Evolutionary conservation across 2,113 vertebrate species (phyloP), one percentile per base, ranked within the genome.

Genomic region (Melanotaenia duboulayi): DNA sequence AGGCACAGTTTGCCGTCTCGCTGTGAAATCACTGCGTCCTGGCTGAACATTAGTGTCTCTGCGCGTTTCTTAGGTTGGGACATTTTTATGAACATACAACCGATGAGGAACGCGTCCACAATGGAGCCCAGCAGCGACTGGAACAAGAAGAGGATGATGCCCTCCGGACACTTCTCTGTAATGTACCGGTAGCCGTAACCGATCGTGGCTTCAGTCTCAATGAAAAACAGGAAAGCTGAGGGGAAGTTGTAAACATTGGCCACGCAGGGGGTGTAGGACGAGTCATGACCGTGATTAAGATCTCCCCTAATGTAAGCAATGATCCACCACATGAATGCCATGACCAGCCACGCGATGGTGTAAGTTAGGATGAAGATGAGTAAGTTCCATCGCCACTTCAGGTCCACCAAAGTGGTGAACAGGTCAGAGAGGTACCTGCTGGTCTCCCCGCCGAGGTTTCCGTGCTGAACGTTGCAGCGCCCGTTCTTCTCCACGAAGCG

Each of bases 81-180:
- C 96, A 96, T 96, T 87, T 96, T 96, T 42, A 96, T 96, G 91
- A 96, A 96, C 95, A 96, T 96, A 87, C 96, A 97, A 57, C 96
- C 96, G 63, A 97, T 96, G 80, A 96, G 95, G 69, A 97, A 97
- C 0, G 95, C 96, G 61, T 97, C 96, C 56, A 97, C 96, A 10
- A 96, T 95, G 80, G 96, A 97, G 67, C 96, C 96, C 78, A 97
- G 83, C 50, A 97, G 85, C 1, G 96, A 97, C 89, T 97, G 96
- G 89, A 97, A 96, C 51, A 97, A 84, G 85, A 97, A 97, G 54
- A 97, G 94, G 66, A 95, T 94, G 63, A 97, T 97, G 78, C 95
- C 95, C 70, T 96, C 96, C 0, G 96, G 96, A 5, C 95, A 97
- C 71, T 95, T 95, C 80, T 97, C 96, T 0, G 95, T 97, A n/a